These are phyloP conservation scores for Octodon degus DNA, from an alignment of 2,113 vertebrate species.

Conservation along the genomic window DNA sequence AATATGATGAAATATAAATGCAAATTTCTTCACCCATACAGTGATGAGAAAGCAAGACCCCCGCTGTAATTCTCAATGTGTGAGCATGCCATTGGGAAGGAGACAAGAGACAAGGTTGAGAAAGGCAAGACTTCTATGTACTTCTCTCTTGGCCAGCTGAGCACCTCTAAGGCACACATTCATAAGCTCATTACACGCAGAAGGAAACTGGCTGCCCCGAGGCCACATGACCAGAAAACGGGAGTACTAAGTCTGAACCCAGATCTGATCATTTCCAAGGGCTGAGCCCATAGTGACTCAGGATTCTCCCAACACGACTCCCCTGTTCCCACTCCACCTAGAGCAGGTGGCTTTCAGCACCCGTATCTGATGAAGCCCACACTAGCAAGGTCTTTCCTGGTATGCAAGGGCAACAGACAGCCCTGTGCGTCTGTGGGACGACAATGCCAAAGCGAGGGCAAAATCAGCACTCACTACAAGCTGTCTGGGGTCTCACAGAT, in stretches of 20 bases:
- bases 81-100: neutral
- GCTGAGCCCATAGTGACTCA: neutral
- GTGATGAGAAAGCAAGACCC: neutral
- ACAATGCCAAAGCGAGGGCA: slow-evolving; percentile 31
- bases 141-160: neutral
- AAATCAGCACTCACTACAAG: slow-evolving; percentile 28
- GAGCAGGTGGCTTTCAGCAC: neutral
- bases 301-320: neutral
- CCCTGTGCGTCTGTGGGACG: neutral
- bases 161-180: neutral
- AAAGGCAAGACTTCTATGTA: neutral
- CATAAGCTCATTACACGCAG: neutral
- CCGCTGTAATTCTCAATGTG: neutral
- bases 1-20: slow-evolving; percentile 45
- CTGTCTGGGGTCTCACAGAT: neutral
- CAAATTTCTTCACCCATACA: neutral
- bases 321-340: neutral
- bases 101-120: neutral
- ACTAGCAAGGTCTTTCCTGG: neutral
- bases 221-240: slow-evolving; percentile 30
- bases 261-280: slow-evolving; percentile 31
- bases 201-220: neutral
- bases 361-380: neutral
- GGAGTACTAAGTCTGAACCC: neutral
- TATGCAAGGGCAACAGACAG: neutral